Evolutionary conservation across 2,113 vertebrate genomes (phyloP), one percentile per base, ranked within the genome.

Genomic region (Glaucomys volans): DNA sequence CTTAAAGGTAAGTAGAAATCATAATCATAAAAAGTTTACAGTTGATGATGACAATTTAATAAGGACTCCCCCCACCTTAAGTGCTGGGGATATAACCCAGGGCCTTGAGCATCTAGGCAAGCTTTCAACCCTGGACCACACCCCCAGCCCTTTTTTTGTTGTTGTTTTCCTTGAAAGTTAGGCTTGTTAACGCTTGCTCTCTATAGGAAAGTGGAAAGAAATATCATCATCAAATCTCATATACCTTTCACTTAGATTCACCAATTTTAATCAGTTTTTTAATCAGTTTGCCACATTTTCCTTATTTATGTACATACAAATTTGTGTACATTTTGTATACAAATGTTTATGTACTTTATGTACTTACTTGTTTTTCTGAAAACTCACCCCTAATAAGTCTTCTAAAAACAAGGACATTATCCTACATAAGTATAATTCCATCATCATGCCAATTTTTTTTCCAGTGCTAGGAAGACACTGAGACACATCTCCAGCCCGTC

Each of bases 1-100:
- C 37, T 26, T 90, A 26, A 59, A 35, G 16, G 17, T 57, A 83
- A 67, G 67, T 72, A 54, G 22, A 26, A 89, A 76, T 94, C 83
- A 90, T 59, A 32, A 90, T 94, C 83, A 90, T 59, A 32, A 90
- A 86, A 87, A 59, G 35, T 69, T 95, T 20, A 77, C 37, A 67
- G 66, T 14, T 40, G 37, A 69, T 79, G 54, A 57, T 44, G 8
- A 20, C 52, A 44, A 47, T 95, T 74, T 91, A 95, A 87, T 66
- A 86, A 91, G 28, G 28, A 59, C 84, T 1, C 6, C 57, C 5
- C 20, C 57, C 20, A 22, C 13, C 52, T 52, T 52, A 12, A 62
- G 26, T 64, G 62, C 9, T 64, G 28, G 26, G 26, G 28, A 64
- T 30, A 3, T 12, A 64, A 64, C 62, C 11, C 24, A 64, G 64